Conservation (phyloP, 2,113 vertebrate species). For the Eulemur macaco region DNA sequence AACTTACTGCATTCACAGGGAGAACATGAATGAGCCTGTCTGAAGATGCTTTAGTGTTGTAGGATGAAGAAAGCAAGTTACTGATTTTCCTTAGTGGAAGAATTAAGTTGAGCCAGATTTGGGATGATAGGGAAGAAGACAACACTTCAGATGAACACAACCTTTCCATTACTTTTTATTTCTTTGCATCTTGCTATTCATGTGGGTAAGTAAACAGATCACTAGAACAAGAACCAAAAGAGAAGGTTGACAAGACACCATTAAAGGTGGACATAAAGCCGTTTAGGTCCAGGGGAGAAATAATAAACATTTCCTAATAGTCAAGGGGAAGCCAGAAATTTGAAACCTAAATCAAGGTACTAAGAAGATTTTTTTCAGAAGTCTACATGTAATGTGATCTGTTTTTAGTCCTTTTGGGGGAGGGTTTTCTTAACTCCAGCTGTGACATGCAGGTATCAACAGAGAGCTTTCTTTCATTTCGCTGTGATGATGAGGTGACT, state of each 20-base stretch:
- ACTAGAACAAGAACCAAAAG: conserved; percentile 41
- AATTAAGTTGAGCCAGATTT: conserved; percentile 59
- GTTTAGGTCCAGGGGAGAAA: conserved; percentile 38
- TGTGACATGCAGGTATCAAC: background rate
- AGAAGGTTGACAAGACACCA: conserved; percentile 25
- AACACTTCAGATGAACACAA: conserved; percentile 39
- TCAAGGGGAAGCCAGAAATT: conserved; percentile 4
- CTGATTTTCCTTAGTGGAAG: conserved; percentile 68
- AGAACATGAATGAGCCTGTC: conserved; percentile 78
- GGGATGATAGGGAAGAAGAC: conserved; percentile 40
- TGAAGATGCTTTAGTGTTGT: conserved; percentile 32
- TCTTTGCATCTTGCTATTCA: conserved; percentile 64
- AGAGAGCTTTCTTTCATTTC: background rate
- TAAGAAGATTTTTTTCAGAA: background rate
- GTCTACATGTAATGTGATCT: background rate
- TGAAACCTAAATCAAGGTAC: background rate
- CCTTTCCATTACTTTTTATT: conserved; percentile 29
- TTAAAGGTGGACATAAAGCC: background rate
- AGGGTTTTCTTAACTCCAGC: conserved; percentile 18
- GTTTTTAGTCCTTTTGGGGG: background rate
- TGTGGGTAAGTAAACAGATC: conserved; percentile 56
- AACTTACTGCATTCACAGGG: background rate
- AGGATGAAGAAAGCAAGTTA: conserved; percentile 66
- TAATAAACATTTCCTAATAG: background rate
- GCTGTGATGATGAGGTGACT: background rate